phyloP scores from a whole-genome alignment of 2,888 invertebrate species.

The Heliothis peltigera region DNA sequence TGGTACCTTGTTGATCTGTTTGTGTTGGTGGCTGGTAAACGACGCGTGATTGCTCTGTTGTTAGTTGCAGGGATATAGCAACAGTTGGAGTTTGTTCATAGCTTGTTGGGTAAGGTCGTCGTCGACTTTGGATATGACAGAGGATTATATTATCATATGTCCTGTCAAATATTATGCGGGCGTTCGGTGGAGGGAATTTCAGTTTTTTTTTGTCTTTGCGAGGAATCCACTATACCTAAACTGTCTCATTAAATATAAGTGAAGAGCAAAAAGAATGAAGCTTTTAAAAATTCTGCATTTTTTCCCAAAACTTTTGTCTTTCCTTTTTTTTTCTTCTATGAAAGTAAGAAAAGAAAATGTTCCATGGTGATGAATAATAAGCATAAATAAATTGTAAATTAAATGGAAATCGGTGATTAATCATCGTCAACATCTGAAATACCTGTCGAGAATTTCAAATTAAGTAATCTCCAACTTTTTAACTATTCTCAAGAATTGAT shows the following conservation, averaged over 20 bases:
- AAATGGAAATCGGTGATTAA: constrained; percentile 33
- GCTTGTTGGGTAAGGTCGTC: neutral
- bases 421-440: constrained; percentile 44
- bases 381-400: constrained; percentile 7
- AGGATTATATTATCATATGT: neutral
- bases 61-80: neutral
- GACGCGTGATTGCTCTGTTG: constrained; percentile 9
- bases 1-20: constrained; percentile 44
- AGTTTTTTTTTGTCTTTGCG: no score
- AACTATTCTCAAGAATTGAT: constrained; percentile 45
- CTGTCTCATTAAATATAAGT: no score
- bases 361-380: neutral
- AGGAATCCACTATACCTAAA: no score
- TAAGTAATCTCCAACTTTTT: constrained; percentile 55
- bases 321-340: neutral
- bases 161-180: neutral
- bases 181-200: no score
- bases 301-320: no score
- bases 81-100: neutral
- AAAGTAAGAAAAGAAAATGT: neutral
- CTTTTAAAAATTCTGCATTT: neutral
- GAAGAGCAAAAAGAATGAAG: no score
- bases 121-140: neutral
- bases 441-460: constrained; percentile 48
- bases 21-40: constrained; percentile 19